Percentiles rank a stretch among this genome's conserved stretches.
Evolutionary conservation across 2,888 invertebrate species (phyloP).

Genomic region (Cerceris rybyensis): DNA sequence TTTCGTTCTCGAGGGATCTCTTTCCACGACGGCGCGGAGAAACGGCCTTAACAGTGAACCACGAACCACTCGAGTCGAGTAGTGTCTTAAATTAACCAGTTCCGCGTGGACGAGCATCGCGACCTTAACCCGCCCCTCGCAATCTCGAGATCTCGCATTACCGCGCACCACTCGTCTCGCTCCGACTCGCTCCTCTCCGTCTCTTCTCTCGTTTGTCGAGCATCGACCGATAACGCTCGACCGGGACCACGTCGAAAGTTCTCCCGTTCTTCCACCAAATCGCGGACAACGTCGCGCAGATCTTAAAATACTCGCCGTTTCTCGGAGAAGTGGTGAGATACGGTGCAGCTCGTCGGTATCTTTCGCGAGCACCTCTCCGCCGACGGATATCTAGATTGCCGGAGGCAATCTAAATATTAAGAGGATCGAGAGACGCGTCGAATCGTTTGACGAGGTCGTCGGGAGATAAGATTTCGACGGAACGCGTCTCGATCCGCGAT

Average conservation of each 20-base stretch:
- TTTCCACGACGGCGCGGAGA: slow-evolving; percentile 13
- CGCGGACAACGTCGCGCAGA: no score
- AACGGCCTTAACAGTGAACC: slow-evolving; percentile 66
- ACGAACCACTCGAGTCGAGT: slow-evolving; percentile 34
- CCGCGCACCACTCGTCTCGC: neutral
- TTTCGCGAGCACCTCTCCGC: slow-evolving; percentile 9
- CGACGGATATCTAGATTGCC: slow-evolving; percentile 28
- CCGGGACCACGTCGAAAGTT: neutral
- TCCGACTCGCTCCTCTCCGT: neutral
- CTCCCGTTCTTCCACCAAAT: neutral
- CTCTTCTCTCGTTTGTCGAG: neutral
- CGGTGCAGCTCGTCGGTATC: no score
- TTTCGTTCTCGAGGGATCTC: neutral
- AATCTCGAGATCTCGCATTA: no score
- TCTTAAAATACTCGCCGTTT: no score
- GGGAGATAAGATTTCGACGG: slow-evolving; percentile 6
- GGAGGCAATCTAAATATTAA: slow-evolving; percentile 26
- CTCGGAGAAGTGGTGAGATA: neutral
- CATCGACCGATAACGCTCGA: neutral
- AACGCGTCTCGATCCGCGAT: neutral
- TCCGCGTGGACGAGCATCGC: slow-evolving; percentile 68
- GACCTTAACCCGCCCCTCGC: slow-evolving; percentile 60
- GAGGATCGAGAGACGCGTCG: slow-evolving; percentile 19
- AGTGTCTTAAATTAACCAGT: slow-evolving; percentile 66
- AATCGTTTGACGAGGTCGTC: slow-evolving; percentile 2